A percentile compares a stretch with the other conserved stretches of the same genome.
These are phyloP conservation scores for Mechanitis messenoides DNA, from an alignment of 2,888 invertebrate genomes.

Conservation along the genomic window DNA sequence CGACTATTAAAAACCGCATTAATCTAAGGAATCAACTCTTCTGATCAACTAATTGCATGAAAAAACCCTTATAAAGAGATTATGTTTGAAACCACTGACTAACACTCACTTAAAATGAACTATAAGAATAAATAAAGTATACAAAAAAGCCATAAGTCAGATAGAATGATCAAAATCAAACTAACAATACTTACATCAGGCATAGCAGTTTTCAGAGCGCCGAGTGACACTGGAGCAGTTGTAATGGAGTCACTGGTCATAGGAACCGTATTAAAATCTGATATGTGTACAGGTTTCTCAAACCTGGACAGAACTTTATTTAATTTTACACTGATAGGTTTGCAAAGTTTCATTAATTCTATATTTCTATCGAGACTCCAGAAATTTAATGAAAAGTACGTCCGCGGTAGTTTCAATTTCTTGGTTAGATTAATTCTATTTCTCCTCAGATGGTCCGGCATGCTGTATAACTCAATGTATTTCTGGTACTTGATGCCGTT, in stretches of 20 bases:
- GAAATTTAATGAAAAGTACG: not conserved
- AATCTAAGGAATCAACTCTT: too few relatives aligned
- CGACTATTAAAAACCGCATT: too few relatives aligned
- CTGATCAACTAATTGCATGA: too few relatives aligned
- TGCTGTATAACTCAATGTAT: not conserved
- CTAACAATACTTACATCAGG: not conserved
- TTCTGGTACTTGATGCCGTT: not conserved
- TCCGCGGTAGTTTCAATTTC: constrained; percentile 9
- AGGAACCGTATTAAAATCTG: constrained; percentile 10
- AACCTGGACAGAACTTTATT: not conserved
- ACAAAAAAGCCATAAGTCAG: too few relatives aligned
- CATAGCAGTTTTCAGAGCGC: not conserved
- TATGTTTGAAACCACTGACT: too few relatives aligned
- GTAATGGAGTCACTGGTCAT: constrained; percentile 8
- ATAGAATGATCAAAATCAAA: not conserved
- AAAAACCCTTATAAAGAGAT: too few relatives aligned
- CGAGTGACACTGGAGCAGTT: constrained; percentile 16
- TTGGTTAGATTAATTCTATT: not conserved
- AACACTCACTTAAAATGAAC: too few relatives aligned
- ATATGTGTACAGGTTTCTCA: constrained; percentile 9
- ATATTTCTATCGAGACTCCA: constrained; percentile 13
- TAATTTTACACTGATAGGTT: constrained; percentile 4
- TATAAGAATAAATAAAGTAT: too few relatives aligned
- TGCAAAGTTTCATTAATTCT: constrained; percentile 2
- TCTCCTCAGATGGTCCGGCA: not conserved